Conservation (phyloP, 2,113 vertebrate species). For the Carassius auratus region DNA sequence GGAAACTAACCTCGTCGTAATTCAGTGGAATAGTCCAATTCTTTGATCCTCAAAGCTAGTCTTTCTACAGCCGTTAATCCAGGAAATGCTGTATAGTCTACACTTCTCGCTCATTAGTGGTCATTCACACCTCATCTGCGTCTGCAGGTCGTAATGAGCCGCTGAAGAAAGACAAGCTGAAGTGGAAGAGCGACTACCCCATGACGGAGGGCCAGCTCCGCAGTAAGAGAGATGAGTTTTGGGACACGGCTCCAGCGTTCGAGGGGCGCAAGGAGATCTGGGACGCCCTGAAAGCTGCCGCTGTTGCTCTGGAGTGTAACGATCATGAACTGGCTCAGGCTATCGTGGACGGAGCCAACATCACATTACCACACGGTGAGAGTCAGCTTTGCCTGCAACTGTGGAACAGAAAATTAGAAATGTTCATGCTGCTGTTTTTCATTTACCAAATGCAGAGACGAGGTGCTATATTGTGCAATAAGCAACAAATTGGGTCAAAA, state of each 20-base stretch:
- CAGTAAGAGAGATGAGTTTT: conserved; percentile 98
- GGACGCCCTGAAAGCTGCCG: conserved; percentile 95
- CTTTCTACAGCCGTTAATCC: not conserved
- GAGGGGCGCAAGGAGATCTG: conserved; percentile 99
- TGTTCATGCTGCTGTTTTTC: too few species aligned
- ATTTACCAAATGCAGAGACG: too few species aligned
- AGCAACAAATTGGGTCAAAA: too few species aligned
- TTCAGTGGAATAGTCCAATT: not conserved
- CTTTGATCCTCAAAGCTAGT: not conserved
- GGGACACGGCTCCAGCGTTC: conserved; percentile 96
- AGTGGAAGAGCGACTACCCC: conserved; percentile 98
- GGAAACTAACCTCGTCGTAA: not conserved
- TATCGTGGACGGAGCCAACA: conserved; percentile 94
- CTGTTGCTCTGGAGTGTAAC: conserved; percentile 89
- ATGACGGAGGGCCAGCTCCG: conserved; percentile 97
- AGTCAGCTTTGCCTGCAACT: too few species aligned
- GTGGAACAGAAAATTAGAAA: too few species aligned
- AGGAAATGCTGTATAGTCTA: not conserved
- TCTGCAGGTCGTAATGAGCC: conserved; percentile 89
- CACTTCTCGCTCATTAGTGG: not conserved
- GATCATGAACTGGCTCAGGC: conserved; percentile 96
- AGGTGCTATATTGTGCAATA: too few species aligned
- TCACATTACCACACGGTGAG: conserved; percentile 95
- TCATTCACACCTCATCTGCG: not conserved
- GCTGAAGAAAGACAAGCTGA: conserved; percentile 92